Evolutionary conservation across 2,113 vertebrate genomes (phyloP).

Genomic region (Notarius lentiginosus): DNA sequence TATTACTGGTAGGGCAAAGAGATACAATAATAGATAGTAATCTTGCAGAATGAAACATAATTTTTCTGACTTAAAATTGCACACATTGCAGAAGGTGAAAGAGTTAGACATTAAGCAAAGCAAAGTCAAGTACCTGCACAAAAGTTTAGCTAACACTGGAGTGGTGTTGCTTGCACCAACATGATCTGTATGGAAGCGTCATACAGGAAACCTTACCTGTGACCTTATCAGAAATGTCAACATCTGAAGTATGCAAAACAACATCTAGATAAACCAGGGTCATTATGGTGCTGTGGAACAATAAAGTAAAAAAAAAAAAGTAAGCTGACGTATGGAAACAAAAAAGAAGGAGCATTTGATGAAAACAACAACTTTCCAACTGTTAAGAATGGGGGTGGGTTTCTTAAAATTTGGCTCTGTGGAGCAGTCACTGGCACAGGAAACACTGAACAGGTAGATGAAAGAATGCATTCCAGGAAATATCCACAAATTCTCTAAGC

Average conservation of each 20-base stretch:
- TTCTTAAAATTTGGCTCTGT: background rate
- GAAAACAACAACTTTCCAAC: background rate
- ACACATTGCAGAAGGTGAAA: background rate
- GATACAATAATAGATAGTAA: background rate
- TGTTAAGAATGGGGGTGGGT: no score
- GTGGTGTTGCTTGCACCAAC: background rate
- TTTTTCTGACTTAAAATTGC: background rate
- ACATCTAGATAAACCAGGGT: background rate
- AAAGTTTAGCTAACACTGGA: background rate
- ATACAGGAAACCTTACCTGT: background rate
- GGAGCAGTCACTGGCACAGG: background rate
- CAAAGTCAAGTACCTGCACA: background rate
- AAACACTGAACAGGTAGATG: background rate
- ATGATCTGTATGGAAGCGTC: background rate
- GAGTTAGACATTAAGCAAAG: background rate
- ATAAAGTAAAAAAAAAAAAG: background rate
- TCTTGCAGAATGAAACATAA: background rate
- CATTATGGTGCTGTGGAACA: background rate
- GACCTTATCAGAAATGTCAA: background rate
- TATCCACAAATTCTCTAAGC: background rate
- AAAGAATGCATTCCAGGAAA: background rate
- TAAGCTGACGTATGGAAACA: background rate
- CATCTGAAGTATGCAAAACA: background rate
- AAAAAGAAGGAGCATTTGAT: background rate
- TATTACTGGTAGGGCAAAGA: background rate